phyloP scores from a whole-genome alignment of 1,140 invertebrate species.

The Acromyrmex heyeri region DNA sequence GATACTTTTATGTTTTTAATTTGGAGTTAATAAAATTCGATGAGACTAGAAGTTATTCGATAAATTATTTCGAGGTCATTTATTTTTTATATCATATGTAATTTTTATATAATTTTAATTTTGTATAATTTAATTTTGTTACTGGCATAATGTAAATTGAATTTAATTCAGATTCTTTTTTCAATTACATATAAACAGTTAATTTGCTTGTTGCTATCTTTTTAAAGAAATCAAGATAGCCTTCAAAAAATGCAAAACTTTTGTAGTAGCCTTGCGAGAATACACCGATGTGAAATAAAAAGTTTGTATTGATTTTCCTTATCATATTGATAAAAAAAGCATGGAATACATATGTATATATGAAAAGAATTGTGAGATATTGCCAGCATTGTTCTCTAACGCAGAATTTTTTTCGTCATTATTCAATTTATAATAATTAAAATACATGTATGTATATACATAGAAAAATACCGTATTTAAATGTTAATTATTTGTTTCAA shows the following conservation, averaged over 20 bases:
- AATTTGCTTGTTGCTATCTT: neutral
- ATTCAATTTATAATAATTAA: neutral
- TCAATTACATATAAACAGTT: neutral
- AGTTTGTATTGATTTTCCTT: slow-evolving; percentile 34
- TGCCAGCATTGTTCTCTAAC: neutral
- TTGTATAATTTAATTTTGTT: no score
- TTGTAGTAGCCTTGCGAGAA: slow-evolving; percentile 16
- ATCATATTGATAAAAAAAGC: neutral
- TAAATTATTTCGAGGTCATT: neutral
- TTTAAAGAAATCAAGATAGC: slow-evolving; percentile 1
- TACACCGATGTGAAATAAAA: slow-evolving; percentile 20
- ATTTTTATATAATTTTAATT: neutral
- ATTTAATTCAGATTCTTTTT: neutral
- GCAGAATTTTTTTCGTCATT: neutral
- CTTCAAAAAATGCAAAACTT: neutral
- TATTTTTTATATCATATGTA: neutral
- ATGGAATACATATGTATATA: neutral
- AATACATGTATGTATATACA: neutral
- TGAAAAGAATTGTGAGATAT: neutral
- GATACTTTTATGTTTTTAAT: no score
- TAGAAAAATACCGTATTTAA: no score
- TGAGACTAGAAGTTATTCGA: neutral
- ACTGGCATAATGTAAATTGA: neutral
- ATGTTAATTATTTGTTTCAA: no score
- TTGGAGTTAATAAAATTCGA: neutral